Conservation (phyloP, 2,888 invertebrate species). For the Corythucha ciliata region DNA sequence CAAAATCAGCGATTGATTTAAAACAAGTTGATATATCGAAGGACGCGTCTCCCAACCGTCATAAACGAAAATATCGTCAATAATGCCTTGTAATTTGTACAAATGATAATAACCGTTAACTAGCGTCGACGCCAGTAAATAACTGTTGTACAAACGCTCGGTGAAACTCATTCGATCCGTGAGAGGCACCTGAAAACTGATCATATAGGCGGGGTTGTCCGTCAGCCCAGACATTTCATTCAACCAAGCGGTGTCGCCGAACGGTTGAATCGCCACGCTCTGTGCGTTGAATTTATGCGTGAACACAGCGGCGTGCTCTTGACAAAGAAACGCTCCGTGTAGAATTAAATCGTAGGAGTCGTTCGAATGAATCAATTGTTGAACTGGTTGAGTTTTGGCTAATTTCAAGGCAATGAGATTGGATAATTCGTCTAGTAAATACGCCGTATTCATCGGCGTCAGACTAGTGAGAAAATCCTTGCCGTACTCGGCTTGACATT, state of each 20-base stretch:
- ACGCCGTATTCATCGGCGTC: no score
- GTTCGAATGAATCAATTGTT: constrained; percentile 14
- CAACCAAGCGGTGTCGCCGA: constrained; percentile 27
- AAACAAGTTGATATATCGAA: constrained; percentile 12
- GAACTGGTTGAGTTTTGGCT: no score
- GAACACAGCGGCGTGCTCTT: constrained; percentile 23
- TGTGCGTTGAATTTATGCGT: constrained; percentile 25
- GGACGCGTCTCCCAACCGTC: constrained; percentile 25
- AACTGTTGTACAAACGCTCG: constrained; percentile 24
- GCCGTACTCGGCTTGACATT: no score
- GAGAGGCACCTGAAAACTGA: constrained; percentile 25
- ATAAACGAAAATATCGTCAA: constrained; percentile 24
- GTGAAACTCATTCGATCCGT: constrained; percentile 24
- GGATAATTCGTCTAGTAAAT: no score
- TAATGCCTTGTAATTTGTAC: constrained; percentile 8
- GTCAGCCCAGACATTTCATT: constrained; percentile 31
- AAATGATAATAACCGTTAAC: constrained; percentile 14
- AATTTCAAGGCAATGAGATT: no score
- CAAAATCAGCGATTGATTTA: constrained; percentile 20
- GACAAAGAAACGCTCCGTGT: constrained; percentile 12
- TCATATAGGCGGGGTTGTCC: constrained; percentile 31
- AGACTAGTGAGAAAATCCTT: no score
- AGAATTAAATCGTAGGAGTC: constrained; percentile 22
- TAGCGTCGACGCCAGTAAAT: constrained; percentile 10
- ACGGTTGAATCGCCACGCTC: constrained; percentile 15